Base-by-base conservation (phyloP, 64 coral and sea anemone genomes). In the Trachythela sp. region DNA sequence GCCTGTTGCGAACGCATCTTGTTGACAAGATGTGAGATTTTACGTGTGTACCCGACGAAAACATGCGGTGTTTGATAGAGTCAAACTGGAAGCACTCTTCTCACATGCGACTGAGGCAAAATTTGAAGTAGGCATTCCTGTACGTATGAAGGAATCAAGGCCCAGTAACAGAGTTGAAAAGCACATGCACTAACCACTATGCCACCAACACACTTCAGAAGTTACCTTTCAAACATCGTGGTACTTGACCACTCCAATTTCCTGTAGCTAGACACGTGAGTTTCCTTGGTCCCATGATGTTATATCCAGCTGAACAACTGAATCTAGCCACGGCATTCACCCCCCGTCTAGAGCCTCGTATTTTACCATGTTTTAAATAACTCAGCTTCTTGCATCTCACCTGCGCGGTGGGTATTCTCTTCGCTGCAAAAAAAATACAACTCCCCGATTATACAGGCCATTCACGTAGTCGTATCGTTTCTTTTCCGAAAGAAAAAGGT, bases 201-300 rank as follows among this genome's bases (percentile, higher is more conserved):
- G 42, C 5, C 3, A 68, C 20, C 7, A 6, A 4, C 59, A 2
- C 3, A 4, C 18, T 15, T 36, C 0, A 37, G 35, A 80, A 39
- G 30, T 80, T 35, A 80, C 75, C 75, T 80, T 39, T 80, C 37
- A 80, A 18, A 80, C 75, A 80, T 35, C 17, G 31, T 80, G 75
- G 75, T 39, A 39, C 13, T 36, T 13, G 2, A 14, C 33, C 2
- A 8, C 75, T 80, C 75, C 75, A 80, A 20, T 80, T 80, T 80
- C 75, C 75, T 37, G 31, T 80, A 17, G 75, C 32, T 10, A 80
- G 20, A 80, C 75, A 80, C 15, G 8, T 80, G 13, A 36, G 13
- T 80, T 22, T 80, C 30, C 75, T 80, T 37, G 37, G 37, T 80
- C 75, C 75, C 37, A 80, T 39, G 11, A 80, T 13, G 32, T 80